These are phyloP conservation scores for Phalera bucephala DNA, from an alignment of 2,888 invertebrate genomes.

Conservation along the genomic window DNA sequence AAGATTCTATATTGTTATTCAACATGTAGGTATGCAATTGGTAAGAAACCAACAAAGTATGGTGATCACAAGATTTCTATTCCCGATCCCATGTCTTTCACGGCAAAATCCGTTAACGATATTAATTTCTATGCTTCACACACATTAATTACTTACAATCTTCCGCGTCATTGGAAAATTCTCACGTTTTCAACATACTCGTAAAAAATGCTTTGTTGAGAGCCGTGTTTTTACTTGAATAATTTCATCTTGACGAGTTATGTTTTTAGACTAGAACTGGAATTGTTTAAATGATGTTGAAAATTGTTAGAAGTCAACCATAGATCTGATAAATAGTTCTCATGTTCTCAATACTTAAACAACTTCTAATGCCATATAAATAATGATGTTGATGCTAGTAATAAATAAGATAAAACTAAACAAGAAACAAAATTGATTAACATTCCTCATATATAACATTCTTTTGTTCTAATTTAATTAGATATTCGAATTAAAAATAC, in stretches of 20 bases:
- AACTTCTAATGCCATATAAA: too few relatives aligned
- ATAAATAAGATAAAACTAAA: too few relatives aligned
- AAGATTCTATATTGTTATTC: too few relatives aligned
- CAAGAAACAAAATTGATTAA: background rate
- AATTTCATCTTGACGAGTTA: too few relatives aligned
- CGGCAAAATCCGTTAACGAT: constrained; percentile 39
- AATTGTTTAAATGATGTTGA: too few relatives aligned
- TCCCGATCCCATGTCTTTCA: constrained; percentile 31
- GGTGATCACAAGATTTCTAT: constrained; percentile 38
- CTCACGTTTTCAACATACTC: constrained; percentile 50
- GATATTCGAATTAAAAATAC: constrained; percentile 9
- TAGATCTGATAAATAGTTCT: too few relatives aligned
- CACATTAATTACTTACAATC: constrained; percentile 48
- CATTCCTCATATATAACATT: background rate
- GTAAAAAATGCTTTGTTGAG: constrained; percentile 20
- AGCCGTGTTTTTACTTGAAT: constrained; percentile 17
- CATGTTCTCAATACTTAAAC: too few relatives aligned
- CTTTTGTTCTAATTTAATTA: background rate
- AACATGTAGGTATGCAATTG: too few relatives aligned
- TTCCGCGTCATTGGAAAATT: constrained; percentile 46
- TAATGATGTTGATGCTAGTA: too few relatives aligned
- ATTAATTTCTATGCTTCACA: constrained; percentile 62
- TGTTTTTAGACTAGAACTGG: too few relatives aligned
- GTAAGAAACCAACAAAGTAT: too few relatives aligned
- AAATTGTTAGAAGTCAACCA: too few relatives aligned